Evolutionary conservation across 2,797 vertebrate species (phyloP), one percentile per base, ranked within the genome.

Genomic region (Myioborus miniatus): DNA sequence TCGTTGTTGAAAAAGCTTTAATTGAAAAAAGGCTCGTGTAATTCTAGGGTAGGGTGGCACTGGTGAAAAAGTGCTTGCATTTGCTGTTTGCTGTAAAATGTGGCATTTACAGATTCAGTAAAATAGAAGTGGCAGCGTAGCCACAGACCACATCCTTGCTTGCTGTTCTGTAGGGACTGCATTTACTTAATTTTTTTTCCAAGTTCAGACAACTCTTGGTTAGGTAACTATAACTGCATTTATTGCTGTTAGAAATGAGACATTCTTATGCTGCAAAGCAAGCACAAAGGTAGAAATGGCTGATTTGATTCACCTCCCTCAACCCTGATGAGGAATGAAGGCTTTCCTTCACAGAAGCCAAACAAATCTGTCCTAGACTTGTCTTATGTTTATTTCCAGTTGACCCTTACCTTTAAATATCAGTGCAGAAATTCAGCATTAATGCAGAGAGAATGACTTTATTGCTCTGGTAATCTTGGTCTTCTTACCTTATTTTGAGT

Each of bases 141-240:
- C 98, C 98, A 96, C 97, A 98, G 96, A 97, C 98, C 98, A 97
- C 97, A 97, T 98, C 96, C 97, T 97, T 87, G 70, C 92, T 76
- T 91, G 68, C 89, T 90, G 58, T 81, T 93, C 80, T 81, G 63
- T 36, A 58, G 81, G 30, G 53, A 24, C 37, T 95, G 74, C 63
- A n/a, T 90, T 93, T 74, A 46, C 59, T 84, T 84, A 47, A 9
- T 11, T 75, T 83, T 83, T 92, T 83, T 92, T 64, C 78, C 32
- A 13, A 81, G 77, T 86, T 68, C 56, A 63, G 39, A 7, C 43
- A 93, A 3, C 41, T 87, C 86, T 87, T 41, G 8, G 18, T 81
- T 84, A 87, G 47, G 32, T 80, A 65, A 69, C 36, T 49, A 2
- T 68, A 44, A 75, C 39, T 85, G 39, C 47, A 52, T 82, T 70